A percentile compares a stretch with the other conserved stretches of the same genome.
phyloP scores from a whole-genome alignment of 2,888 invertebrate genomes.

The Scaptomyza parva region DNA sequence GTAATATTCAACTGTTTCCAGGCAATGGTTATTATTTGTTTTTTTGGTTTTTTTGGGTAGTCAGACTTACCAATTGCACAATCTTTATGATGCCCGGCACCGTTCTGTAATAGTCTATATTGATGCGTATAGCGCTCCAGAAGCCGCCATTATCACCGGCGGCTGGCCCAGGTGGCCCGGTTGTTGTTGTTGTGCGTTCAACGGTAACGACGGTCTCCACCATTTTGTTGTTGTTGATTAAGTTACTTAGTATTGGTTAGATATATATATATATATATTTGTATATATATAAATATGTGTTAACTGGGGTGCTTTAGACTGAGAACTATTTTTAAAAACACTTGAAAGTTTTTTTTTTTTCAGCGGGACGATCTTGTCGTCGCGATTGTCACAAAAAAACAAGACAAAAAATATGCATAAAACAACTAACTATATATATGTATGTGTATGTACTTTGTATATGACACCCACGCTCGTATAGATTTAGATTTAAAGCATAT shows the following conservation, averaged over 20 bases:
- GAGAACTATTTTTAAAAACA: constrained; percentile 63
- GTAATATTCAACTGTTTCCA: constrained; percentile 12
- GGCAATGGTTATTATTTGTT: background rate
- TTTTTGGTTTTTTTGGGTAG: background rate
- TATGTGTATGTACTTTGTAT: constrained; percentile 12
- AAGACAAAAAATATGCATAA: constrained; percentile 44
- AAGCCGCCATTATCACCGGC: constrained; percentile 82
- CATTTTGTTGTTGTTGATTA: constrained; percentile 87
- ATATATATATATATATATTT: constrained; percentile 1
- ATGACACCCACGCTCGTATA: constrained; percentile 31
- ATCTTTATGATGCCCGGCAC: constrained; percentile 93
- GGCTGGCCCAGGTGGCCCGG: constrained; percentile 79
- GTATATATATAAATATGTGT: background rate
- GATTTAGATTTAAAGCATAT: constrained; percentile 37
- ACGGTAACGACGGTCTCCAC: constrained; percentile 93
- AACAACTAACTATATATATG: constrained; percentile 25
- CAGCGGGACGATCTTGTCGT: constrained; percentile 20
- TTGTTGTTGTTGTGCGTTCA: constrained; percentile 87
- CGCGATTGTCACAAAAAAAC: constrained; percentile 57
- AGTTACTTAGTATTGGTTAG: constrained; percentile 5
- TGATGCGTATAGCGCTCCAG: constrained; percentile 90
- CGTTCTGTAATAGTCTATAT: constrained; percentile 92
- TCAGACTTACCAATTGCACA: constrained; percentile 90
- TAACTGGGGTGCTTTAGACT: constrained; percentile 11
- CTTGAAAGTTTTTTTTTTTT: constrained; percentile 22